Evolutionary conservation across 2,888 invertebrate species (phyloP).

Genomic region (Cabera pusaria): DNA sequence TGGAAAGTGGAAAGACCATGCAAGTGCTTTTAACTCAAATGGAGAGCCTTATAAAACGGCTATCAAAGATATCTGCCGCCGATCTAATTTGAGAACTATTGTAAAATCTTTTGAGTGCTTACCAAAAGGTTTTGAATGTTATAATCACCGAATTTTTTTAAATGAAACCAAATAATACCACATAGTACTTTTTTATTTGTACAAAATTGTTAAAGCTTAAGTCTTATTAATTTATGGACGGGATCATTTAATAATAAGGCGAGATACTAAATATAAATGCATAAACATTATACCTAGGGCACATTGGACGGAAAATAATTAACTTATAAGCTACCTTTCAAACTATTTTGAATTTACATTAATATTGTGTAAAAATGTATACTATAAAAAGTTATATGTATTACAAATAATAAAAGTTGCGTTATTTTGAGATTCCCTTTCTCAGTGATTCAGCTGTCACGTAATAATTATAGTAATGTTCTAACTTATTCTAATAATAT

Average conservation of each 20-base stretch:
- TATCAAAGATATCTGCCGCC: constrained; percentile 57
- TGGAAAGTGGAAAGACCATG: constrained; percentile 71
- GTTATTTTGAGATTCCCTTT: too few relatives aligned
- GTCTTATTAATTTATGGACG: constrained; percentile 19
- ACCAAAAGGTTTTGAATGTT: constrained; percentile 64
- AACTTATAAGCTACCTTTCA: constrained; percentile 42
- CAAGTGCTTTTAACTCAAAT: constrained; percentile 52
- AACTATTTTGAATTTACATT: too few relatives aligned
- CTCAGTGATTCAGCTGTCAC: too few relatives aligned
- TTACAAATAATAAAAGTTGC: too few relatives aligned
- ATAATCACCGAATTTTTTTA: constrained; percentile 43
- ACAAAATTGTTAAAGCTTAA: constrained; percentile 28
- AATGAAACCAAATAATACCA: constrained; percentile 32
- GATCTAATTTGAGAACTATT: constrained; percentile 55
- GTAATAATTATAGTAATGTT: too few relatives aligned
- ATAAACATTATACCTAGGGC: background rate
- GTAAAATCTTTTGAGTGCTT: constrained; percentile 55
- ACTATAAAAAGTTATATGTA: too few relatives aligned
- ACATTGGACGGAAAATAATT: constrained; percentile 3
- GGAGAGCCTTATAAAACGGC: constrained; percentile 49
- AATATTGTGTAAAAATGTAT: too few relatives aligned
- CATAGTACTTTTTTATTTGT: constrained; percentile 17
- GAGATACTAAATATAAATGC: background rate
- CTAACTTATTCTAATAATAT: too few relatives aligned
- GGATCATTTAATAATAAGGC: too few relatives aligned